Conservation (phyloP, 2,888 invertebrate species). For the Drosophila maculinotata region DNA sequence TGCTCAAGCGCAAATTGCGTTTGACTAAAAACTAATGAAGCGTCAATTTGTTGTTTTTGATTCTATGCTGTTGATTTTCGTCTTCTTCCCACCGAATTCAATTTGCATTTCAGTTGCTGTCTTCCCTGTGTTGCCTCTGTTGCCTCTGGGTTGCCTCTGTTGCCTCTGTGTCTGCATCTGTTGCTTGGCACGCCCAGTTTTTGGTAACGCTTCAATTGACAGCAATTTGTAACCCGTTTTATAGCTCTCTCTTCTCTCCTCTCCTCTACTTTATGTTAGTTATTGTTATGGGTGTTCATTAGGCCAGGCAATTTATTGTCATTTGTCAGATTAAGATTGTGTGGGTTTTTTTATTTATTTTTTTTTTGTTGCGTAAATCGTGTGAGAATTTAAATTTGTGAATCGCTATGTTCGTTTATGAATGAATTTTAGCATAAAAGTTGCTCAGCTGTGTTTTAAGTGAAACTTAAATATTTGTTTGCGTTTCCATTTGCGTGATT, state of each 20-base stretch:
- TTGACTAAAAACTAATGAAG: slow-evolving; percentile 63
- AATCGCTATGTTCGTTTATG: slow-evolving; percentile 39
- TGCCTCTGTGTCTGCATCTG: slow-evolving; percentile 20
- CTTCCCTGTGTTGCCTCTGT: slow-evolving; percentile 14
- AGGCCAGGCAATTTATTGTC: slow-evolving; percentile 74
- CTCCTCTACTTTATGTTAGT: not conserved
- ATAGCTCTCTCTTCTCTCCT: slow-evolving; percentile 17
- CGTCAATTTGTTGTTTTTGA: slow-evolving; percentile 50
- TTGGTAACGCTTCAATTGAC: slow-evolving; percentile 61
- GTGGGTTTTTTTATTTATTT: slow-evolving; percentile 19
- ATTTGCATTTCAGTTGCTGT: slow-evolving; percentile 58
- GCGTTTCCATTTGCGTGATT: slow-evolving; percentile 44
- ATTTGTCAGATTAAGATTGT: slow-evolving; percentile 66
- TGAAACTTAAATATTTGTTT: slow-evolving; percentile 10
- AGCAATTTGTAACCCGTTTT: slow-evolving; percentile 71
- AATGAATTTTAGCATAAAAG: slow-evolving; percentile 32
- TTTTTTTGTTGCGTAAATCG: not conserved
- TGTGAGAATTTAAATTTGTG: slow-evolving; percentile 1
- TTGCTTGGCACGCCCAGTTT: slow-evolving; percentile 67
- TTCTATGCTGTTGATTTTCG: slow-evolving; percentile 30
- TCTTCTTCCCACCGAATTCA: slow-evolving; percentile 70
- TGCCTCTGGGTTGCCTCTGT: too few relatives aligned
- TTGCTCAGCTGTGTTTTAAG: not conserved
- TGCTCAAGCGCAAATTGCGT: slow-evolving; percentile 36
- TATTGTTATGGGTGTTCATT: slow-evolving; percentile 47